Evolutionary conservation across 2,888 invertebrate species (phyloP), one percentile per base, ranked within the genome.

Genomic region (Idaea biselata): DNA sequence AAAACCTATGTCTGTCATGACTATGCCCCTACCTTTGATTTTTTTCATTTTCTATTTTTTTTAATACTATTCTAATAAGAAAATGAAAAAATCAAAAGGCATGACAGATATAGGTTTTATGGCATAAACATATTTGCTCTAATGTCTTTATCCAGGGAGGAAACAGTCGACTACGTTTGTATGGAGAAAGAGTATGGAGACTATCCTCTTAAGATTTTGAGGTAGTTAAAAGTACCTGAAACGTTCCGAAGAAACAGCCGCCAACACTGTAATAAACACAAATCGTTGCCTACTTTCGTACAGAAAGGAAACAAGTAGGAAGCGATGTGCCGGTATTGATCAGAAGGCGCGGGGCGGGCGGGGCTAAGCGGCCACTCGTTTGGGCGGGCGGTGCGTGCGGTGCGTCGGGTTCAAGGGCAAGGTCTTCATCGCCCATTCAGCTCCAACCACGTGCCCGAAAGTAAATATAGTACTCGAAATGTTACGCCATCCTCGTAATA

Each of bases 391-490:
- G 83, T 84, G 85, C 87, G 89, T 87, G 81, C 83, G 79, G 79
- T 80, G 83, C 85, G 87, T 86, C 81, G 82, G 84, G 91, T 91
- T 91, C 91, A 91, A 90, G 91, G 92, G 75, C 88, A 89, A 87
- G 87, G 86, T 79, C 81, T 82, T 87, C 25, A 25, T 25, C 77
- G 83, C 88, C 86, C 91, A 92, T 92, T 92, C 89, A 92, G 79
- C 76, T 83, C 83, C 73, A 83, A 86, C 86, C 91, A 91, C 91
- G 91, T 91, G 91, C 86, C 88, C 82, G 80, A 87, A 89, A 88
- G 90, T 91, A 91, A 91, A 91, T 90, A 91, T 90, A 89, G 89
- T 89, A 88, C 85, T 82, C 79, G 68, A 74, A 74, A 74, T 73
- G 84, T 87, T 87, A 87, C 86, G 83, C 81, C 81, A 83, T 77